Conservation (phyloP, 2,797 vertebrate species). For the Holocentrus rufus region DNA sequence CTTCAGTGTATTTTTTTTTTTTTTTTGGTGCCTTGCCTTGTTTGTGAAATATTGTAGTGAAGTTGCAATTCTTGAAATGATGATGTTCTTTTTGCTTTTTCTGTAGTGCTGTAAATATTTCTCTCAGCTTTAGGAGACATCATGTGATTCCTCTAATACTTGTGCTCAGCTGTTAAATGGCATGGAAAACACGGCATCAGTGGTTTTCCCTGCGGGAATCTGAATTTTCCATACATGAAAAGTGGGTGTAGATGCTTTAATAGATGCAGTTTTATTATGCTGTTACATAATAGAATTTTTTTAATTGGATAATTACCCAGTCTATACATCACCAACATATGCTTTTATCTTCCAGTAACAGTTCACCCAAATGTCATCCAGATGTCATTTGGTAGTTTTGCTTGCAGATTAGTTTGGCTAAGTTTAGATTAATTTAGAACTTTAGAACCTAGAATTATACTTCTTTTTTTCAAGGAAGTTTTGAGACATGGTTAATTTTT, state of each 20-base stretch:
- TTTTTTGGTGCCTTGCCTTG: not conserved
- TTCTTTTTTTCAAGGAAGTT: not conserved
- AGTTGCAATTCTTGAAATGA: no score
- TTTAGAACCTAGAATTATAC: no score
- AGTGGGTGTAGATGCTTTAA: not conserved
- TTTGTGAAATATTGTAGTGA: no score
- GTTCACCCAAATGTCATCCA: no score
- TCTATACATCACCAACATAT: no score
- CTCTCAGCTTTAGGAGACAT: not conserved
- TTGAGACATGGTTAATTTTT: constrained; percentile 4
- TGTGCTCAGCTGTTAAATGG: constrained; percentile 19
- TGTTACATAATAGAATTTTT: not conserved
- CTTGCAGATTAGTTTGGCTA: no score
- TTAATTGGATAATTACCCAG: no score
- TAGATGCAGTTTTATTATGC: not conserved
- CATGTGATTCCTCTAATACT: not conserved
- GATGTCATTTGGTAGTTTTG: not conserved
- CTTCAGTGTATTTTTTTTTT: not conserved
- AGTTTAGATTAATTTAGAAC: no score
- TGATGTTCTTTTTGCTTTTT: not conserved
- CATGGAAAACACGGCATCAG: not conserved
- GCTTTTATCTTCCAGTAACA: no score
- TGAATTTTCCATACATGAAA: not conserved
- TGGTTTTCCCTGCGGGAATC: constrained; percentile 16
- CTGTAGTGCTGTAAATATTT: not conserved